Conservation (phyloP, 2,113 vertebrate genomes). For the Passer montanus region DNA sequence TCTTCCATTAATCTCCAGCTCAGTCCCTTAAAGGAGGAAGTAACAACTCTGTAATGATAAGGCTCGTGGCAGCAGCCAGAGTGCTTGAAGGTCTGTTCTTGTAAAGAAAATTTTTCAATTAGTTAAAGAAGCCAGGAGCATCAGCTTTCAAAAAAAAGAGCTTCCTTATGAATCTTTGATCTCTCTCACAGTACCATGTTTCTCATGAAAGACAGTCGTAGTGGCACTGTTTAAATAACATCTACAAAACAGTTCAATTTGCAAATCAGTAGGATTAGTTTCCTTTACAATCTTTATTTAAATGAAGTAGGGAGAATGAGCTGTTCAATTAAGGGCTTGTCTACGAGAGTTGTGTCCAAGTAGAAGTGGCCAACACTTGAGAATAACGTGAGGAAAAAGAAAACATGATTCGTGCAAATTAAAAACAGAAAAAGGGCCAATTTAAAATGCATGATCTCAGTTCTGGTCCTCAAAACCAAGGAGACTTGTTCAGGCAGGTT, state of each 20-base stretch:
- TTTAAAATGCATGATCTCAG: not conserved
- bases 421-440: not conserved
- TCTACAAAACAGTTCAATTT: slow-evolving; percentile 73
- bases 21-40: slow-evolving; percentile 69
- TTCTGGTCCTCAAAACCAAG: not conserved
- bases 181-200: slow-evolving; percentile 67
- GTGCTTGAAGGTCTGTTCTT: slow-evolving; percentile 75
- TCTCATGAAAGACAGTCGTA: slow-evolving; percentile 59
- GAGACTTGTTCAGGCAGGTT: not conserved
- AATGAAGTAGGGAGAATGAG: slow-evolving; percentile 56
- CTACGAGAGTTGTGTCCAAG: slow-evolving; percentile 14
- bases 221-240: slow-evolving; percentile 57
- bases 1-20: slow-evolving; percentile 66
- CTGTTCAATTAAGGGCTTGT: slow-evolving; percentile 54
- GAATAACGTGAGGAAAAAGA: not conserved
- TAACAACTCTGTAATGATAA: slow-evolving; percentile 71
- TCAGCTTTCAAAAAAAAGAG: slow-evolving; percentile 64
- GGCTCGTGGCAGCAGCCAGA: slow-evolving; percentile 65
- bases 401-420: not conserved
- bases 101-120: slow-evolving; percentile 78
- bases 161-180: slow-evolving; percentile 74
- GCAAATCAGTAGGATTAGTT: slow-evolving; percentile 65
- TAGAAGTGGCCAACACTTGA: slow-evolving; percentile 51
- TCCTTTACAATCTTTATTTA: slow-evolving; percentile 54
- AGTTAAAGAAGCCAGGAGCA: slow-evolving; percentile 76